Percentiles rank a stretch among this genome's conserved stretches.
phyloP scores from a whole-genome alignment of 2,797 vertebrate genomes.

The Mormyrus proboscirostris region DNA sequence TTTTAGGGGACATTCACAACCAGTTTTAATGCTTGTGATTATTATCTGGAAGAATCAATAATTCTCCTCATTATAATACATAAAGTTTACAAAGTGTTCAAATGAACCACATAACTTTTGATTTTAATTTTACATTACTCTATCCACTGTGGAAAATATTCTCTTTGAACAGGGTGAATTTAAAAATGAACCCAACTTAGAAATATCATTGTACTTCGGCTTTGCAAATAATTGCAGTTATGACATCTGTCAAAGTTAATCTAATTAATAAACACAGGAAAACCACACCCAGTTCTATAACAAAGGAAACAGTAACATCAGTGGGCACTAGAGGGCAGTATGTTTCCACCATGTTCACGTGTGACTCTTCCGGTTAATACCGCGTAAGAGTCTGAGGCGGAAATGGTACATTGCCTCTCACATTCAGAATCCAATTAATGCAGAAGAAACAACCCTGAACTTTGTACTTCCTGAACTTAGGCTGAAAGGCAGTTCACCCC shows the following conservation, averaged over 20 bases:
- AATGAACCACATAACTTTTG: not conserved
- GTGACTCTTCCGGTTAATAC: not conserved
- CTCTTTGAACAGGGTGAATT: not conserved
- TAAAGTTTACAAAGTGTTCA: not conserved
- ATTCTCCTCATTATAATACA: not conserved
- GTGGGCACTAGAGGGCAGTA: conserved; percentile 20
- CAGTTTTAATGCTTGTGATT: not conserved
- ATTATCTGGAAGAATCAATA: not conserved
- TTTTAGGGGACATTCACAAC: not conserved
- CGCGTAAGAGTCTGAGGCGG: not conserved
- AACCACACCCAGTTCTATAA: conserved; percentile 11
- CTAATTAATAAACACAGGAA: not conserved
- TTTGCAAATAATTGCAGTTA: not conserved
- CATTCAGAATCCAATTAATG: not conserved
- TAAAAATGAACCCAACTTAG: not conserved
- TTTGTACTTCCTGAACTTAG: not conserved
- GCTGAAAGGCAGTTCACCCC: not conserved
- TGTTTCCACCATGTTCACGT: conserved; percentile 8
- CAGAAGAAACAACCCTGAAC: not conserved
- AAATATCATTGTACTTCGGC: not conserved
- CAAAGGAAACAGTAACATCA: conserved; percentile 4
- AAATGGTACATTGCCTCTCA: not conserved
- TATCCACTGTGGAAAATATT: not conserved
- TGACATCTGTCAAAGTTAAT: not conserved
- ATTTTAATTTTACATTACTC: not conserved